These are phyloP conservation scores for Coenobita brevimanus DNA, from an alignment of 1,140 invertebrate genomes.

Conservation along the genomic window DNA sequence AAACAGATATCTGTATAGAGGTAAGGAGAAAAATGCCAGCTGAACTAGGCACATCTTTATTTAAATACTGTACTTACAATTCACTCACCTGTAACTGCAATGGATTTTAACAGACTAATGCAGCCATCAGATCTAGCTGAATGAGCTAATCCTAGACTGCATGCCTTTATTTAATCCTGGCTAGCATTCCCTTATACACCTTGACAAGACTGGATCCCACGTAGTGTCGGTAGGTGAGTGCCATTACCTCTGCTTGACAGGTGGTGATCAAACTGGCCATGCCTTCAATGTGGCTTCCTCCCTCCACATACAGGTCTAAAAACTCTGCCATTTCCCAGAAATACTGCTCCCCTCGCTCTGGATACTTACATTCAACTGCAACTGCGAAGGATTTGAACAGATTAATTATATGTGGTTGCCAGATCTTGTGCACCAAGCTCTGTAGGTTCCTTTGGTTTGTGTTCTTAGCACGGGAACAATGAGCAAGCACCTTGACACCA, in stretches of 20 bases:
- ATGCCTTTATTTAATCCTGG: no score
- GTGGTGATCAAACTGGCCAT: slow-evolving; percentile 28
- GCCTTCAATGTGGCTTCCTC: neutral
- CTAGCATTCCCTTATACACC: slow-evolving; percentile 41
- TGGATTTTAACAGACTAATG: no score
- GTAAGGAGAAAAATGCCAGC: no score
- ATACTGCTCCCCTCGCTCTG: slow-evolving; percentile 40
- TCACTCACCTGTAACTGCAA: no score
- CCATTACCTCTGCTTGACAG: slow-evolving; percentile 33
- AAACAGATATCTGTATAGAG: no score
- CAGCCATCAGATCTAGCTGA: no score
- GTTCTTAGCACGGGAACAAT: slow-evolving; percentile 16
- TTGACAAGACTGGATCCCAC: slow-evolving; percentile 32
- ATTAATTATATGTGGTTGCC: slow-evolving; percentile 33
- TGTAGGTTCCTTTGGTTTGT: neutral
- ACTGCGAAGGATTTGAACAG: slow-evolving; percentile 37
- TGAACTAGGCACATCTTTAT: no score
- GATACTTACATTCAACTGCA: slow-evolving; percentile 29
- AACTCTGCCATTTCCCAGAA: slow-evolving; percentile 54
- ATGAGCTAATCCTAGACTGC: no score
- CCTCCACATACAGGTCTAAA: slow-evolving; percentile 26
- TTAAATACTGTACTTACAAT: no score
- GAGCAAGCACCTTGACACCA: slow-evolving; percentile 38
- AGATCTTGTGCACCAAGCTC: slow-evolving; percentile 25
- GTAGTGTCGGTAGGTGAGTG: slow-evolving; percentile 35